Percentiles rank a stretch among this genome's conserved stretches.
Evolutionary conservation across 2,113 vertebrate species (phyloP).

Genomic region (Fulica atra): DNA sequence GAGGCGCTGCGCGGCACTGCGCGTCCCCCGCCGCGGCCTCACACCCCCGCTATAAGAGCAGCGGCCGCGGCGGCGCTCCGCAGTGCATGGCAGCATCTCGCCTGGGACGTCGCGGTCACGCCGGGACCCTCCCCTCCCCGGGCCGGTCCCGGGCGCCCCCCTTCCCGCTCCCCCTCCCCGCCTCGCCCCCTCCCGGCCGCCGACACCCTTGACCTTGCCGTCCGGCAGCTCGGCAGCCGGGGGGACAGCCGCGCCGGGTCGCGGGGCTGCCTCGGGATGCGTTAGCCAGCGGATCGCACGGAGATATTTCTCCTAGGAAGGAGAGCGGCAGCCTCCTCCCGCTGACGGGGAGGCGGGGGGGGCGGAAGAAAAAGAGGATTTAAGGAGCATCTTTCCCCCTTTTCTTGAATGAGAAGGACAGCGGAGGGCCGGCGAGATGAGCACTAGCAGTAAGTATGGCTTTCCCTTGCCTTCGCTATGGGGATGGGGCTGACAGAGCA

Average conservation of each 20-base stretch:
- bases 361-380: constrained; percentile 37
- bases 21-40: constrained; percentile 42
- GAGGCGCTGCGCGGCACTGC: not conserved
- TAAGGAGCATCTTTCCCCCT: constrained; percentile 46
- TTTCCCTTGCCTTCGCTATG: constrained; percentile 49
- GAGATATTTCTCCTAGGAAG: not conserved
- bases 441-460: constrained; percentile 80
- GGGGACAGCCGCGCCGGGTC: not conserved
- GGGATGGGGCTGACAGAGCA: constrained; percentile 21
- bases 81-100: not conserved
- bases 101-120: not conserved
- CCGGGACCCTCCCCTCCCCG: not conserved
- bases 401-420: constrained; percentile 72
- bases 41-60: constrained; percentile 30
- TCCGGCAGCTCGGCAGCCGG: not conserved
- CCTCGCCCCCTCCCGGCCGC: not conserved
- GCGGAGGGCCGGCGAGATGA: constrained; percentile 74
- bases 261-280: constrained; percentile 17
- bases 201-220: constrained; percentile 40
- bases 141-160: not conserved
- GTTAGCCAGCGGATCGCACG: not conserved
- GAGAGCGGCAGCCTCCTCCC: not conserved
- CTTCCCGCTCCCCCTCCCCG: not conserved
- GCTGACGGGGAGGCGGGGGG: not conserved
- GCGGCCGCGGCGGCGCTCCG: not conserved